A percentile compares a stretch with the other conserved stretches of the same genome.
Conservation (phyloP, 2,113 vertebrate species). For the Phocoena phocoena region DNA sequence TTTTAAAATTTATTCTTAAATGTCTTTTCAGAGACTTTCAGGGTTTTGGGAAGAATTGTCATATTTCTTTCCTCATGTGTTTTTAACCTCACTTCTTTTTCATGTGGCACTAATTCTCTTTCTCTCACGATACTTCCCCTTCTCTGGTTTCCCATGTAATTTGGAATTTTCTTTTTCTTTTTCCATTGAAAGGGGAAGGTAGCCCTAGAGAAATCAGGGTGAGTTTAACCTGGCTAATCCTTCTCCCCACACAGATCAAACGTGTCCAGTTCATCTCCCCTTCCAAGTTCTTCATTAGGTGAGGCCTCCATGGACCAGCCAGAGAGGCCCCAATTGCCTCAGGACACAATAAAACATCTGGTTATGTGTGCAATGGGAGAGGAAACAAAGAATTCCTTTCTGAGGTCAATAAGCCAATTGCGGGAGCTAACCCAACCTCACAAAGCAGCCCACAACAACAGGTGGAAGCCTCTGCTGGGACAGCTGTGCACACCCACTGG, state of each 20-base stretch:
- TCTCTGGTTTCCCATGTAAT: not conserved
- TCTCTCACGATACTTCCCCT: not conserved
- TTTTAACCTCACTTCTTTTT: not conserved
- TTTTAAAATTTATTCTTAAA: not conserved
- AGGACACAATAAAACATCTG: not conserved
- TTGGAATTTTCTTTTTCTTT: constrained; percentile 11
- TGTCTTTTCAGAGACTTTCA: not conserved
- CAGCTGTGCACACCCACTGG: not conserved
- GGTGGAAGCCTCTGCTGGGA: not conserved
- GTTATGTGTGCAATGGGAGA: not conserved
- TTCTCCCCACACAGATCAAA: not conserved
- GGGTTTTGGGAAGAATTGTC: not conserved
- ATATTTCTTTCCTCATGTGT: not conserved
- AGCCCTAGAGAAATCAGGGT: not conserved
- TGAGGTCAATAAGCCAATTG: not conserved
- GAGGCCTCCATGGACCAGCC: not conserved
- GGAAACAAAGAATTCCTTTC: not conserved
- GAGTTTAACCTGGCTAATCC: not conserved
- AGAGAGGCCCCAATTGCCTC: not conserved
- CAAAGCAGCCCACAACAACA: not conserved
- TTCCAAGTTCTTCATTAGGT: not conserved
- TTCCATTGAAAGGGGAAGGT: not conserved
- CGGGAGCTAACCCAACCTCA: not conserved
- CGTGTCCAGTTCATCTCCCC: not conserved
- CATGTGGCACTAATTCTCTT: not conserved